Evolutionary conservation across 2,888 invertebrate genomes (phyloP).

Genomic region (Dynastes hyllus): DNA sequence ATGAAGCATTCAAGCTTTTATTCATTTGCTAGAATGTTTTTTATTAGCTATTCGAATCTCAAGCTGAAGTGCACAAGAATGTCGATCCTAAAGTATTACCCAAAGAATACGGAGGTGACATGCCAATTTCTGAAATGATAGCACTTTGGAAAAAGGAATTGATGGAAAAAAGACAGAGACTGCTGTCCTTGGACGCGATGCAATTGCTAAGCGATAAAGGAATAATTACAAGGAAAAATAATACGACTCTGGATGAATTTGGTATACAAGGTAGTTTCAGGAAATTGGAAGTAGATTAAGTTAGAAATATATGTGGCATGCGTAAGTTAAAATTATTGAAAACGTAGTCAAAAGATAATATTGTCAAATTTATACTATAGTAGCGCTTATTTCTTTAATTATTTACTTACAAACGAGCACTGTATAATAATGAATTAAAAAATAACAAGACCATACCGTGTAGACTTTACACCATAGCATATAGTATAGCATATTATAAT

Average conservation of each 20-base stretch:
- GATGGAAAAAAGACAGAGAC: conserved; percentile 74
- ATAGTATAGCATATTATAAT: too few relatives aligned
- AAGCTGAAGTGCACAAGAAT: conserved; percentile 75
- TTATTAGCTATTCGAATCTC: conserved; percentile 75
- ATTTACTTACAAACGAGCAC: too few relatives aligned
- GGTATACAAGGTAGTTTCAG: conserved; percentile 78
- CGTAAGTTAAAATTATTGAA: too few relatives aligned
- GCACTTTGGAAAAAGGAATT: conserved; percentile 79
- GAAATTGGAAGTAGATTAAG: conserved; percentile 78
- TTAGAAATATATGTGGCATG: neutral
- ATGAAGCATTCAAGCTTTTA: too few relatives aligned
- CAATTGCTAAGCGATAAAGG: conserved; percentile 78
- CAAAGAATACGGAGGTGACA: conserved; percentile 81
- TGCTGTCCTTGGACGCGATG: conserved; percentile 79
- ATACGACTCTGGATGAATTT: conserved; percentile 66
- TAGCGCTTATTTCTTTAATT: too few relatives aligned
- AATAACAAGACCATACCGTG: too few relatives aligned
- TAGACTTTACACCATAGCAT: neutral
- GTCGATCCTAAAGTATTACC: conserved; percentile 80
- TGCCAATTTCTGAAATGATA: conserved; percentile 83
- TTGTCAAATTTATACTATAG: too few relatives aligned
- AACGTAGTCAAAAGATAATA: too few relatives aligned
- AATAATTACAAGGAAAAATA: conserved; percentile 69
- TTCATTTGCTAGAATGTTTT: neutral
- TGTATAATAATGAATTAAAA: too few relatives aligned